Evolutionary conservation across 2,797 vertebrate genomes (phyloP), one percentile per base, ranked within the genome.

Genomic region (Poecilia wingei): DNA sequence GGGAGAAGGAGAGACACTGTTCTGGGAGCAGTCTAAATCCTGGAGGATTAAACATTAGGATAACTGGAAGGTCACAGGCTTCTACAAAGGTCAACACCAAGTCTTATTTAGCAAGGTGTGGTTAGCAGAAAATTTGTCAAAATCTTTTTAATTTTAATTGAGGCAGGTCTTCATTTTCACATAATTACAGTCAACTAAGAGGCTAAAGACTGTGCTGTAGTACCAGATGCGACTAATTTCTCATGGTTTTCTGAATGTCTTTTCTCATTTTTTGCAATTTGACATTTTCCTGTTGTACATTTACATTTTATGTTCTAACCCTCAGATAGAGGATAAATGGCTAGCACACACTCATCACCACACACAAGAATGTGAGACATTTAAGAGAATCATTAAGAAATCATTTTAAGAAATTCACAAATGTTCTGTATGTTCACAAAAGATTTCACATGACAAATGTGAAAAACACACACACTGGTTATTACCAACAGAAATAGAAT

Each of bases 41-140:
- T 47, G 16, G 46, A 47, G 46, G 14, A 47, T 47, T 47, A 47
- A 22, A 22, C 49, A 53, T 22, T 25, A 25, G 51, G 51, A 53
- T 53, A 53, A 84, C 79, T 51, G 7, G 86, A 81, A 86, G 75
- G 80, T 84, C 82, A 82, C 25, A 53, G 72, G 87, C 36, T 10
- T 73, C 72, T n/a, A 78, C 72, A 57, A 43, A n/a, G 25, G 53
- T 55, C 53, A 55, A 55, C 25, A 4, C 53, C 1, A 4, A 55
- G 53, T 55, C 22, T 55, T n/a, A 12, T 3, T 55, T 12, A 55
- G 25, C 53, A 53, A 9, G 0, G 51, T 51, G 2, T 22, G 20
- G 6, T 55, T 10, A 12, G 53, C 25, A 22, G 49, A 51, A 51
- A 51, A 20, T 22, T 51, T 20, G 20, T 51, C 20, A 8, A 51